These are phyloP conservation scores for Muricea muricata DNA, from an alignment of 92 coral and sea anemone species.

Conservation along the genomic window DNA sequence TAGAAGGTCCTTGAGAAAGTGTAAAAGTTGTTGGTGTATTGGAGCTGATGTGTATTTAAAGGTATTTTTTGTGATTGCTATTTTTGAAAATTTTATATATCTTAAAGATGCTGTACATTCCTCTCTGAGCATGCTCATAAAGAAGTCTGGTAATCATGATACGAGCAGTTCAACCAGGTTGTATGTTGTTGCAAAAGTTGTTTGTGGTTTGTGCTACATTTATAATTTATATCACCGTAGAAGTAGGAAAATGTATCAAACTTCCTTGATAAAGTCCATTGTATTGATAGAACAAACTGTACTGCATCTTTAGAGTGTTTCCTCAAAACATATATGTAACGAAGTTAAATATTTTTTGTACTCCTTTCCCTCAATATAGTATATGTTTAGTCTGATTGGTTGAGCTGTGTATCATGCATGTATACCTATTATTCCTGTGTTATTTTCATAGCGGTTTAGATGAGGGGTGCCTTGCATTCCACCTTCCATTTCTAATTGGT, in stretches of 20 bases:
- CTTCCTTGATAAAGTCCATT: too few species aligned
- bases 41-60: conserved; percentile 33
- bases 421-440: not conserved
- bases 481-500: conserved; percentile 51
- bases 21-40: conserved; percentile 43
- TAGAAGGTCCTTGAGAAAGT: conserved; percentile 50
- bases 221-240: too few species aligned
- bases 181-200: too few species aligned
- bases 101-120: not conserved
- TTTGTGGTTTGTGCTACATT: too few species aligned
- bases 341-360: too few species aligned
- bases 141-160: not conserved
- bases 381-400: too few species aligned
- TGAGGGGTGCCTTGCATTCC: conserved; percentile 44
- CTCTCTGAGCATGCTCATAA: not conserved
- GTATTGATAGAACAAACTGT: too few species aligned
- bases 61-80: conserved; percentile 4
- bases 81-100: not conserved
- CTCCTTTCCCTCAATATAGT: too few species aligned
- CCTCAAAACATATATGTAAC: too few species aligned
- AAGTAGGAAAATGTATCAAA: too few species aligned
- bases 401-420: too few species aligned
- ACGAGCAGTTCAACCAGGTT: not conserved
- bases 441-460: conserved; percentile 39
- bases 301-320: too few species aligned